Evolutionary conservation across 2,113 vertebrate genomes (phyloP).

Genomic region (Cebidichthys violaceus): DNA sequence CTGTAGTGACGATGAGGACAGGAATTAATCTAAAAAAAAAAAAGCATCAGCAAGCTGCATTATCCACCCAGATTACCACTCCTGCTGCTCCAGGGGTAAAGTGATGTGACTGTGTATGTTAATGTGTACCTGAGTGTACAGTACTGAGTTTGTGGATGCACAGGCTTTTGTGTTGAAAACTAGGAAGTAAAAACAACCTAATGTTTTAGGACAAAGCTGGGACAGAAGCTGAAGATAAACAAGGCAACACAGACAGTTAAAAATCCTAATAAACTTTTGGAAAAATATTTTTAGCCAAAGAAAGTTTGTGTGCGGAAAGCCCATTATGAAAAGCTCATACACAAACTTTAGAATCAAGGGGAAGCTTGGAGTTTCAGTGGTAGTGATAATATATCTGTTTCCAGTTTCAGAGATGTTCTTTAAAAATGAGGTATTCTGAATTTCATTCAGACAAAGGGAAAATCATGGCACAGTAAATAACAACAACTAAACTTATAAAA

Average conservation of each 20-base stretch:
- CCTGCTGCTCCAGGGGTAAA: slow-evolving; percentile 58
- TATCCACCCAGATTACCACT: slow-evolving; percentile 65
- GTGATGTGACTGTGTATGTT: slow-evolving; percentile 22
- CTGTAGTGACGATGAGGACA: slow-evolving; percentile 54
- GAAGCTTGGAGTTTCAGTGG: background rate
- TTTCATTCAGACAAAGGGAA: background rate
- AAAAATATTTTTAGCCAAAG: background rate
- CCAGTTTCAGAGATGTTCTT: slow-evolving; percentile 13
- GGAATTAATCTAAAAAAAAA: slow-evolving; percentile 56
- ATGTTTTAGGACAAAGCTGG: slow-evolving; percentile 40
- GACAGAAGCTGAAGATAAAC: slow-evolving; percentile 30
- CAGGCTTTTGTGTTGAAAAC: slow-evolving; percentile 14
- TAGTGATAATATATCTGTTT: background rate
- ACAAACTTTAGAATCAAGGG: slow-evolving; percentile 30
- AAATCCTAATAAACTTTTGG: slow-evolving; percentile 27
- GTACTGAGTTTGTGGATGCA: slow-evolving; percentile 15
- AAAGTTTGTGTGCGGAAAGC: background rate
- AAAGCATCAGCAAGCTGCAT: slow-evolving; percentile 56
- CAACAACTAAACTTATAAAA: background rate
- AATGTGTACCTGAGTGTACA: background rate
- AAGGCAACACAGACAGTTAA: slow-evolving; percentile 1
- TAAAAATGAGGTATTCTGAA: slow-evolving; percentile 15
- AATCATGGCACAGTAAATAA: background rate
- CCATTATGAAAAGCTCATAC: slow-evolving; percentile 20
- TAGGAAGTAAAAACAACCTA: slow-evolving; percentile 29